Evolutionary conservation across 2,888 invertebrate species (phyloP).

Genomic region (Drosophila differens): DNA sequence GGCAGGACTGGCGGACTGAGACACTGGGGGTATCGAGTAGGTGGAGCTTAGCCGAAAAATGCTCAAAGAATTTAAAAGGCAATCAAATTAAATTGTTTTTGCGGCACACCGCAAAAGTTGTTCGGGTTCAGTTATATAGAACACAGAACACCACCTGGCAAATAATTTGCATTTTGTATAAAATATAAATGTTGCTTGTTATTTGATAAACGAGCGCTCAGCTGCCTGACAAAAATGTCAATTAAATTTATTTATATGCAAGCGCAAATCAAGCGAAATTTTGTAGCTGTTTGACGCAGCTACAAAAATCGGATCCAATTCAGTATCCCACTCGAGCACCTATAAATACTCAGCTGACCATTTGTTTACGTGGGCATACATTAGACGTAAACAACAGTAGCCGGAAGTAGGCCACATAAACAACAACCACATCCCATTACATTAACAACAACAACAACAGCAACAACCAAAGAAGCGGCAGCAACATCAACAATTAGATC

Average conservation of each 20-base stretch:
- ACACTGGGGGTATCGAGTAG: neutral
- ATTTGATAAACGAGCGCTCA: conserved; percentile 63
- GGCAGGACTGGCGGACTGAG: neutral
- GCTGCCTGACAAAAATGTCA: conserved; percentile 65
- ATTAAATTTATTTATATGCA: conserved; percentile 69
- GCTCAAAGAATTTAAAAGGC: conserved; percentile 68
- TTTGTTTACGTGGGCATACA: conserved; percentile 70
- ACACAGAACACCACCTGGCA: conserved; percentile 11
- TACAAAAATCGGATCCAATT: conserved; percentile 33
- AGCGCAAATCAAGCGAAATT: conserved; percentile 57
- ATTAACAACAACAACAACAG: conserved; percentile 40
- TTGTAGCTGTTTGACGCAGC: conserved; percentile 39
- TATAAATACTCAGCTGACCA: conserved; percentile 72
- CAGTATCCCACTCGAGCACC: conserved; percentile 23
- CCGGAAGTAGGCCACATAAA: conserved; percentile 74
- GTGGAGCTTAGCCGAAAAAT: conserved; percentile 14
- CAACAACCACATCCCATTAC: conserved; percentile 38
- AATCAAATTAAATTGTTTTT: conserved; percentile 79
- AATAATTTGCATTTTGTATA: conserved; percentile 42
- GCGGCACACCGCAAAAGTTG: conserved; percentile 60
- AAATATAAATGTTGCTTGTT: conserved; percentile 15
- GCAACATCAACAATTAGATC: conserved; percentile 21
- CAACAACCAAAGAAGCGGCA: conserved; percentile 36
- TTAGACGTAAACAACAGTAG: conserved; percentile 72
- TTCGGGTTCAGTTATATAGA: conserved; percentile 24